These are phyloP conservation scores for Drosophila erecta DNA, from an alignment of 1,140 invertebrate species.

Conservation along the genomic window DNA sequence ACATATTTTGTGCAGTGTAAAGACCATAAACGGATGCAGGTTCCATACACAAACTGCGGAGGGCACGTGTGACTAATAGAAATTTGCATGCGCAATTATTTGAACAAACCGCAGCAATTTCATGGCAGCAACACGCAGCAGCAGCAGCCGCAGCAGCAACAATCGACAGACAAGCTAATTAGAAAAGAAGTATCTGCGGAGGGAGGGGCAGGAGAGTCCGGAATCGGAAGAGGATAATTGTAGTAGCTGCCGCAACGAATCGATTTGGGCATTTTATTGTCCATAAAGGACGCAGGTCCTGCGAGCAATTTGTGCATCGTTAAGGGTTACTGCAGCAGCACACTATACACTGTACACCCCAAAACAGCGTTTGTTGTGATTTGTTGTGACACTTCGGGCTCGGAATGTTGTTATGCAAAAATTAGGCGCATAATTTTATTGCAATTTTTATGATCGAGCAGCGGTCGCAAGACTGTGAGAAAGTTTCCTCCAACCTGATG, in stretches of 20 bases:
- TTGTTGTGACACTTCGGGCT: slow-evolving; percentile 73
- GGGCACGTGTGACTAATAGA: slow-evolving; percentile 68
- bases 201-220: slow-evolving; percentile 1
- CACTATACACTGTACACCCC: slow-evolving; percentile 5
- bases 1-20: slow-evolving; percentile 9
- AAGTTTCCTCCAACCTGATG: slow-evolving; percentile 55
- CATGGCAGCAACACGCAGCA: slow-evolving; percentile 67
- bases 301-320: slow-evolving; percentile 72
- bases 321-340: slow-evolving; percentile 63
- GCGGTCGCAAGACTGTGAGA: slow-evolving; percentile 38
- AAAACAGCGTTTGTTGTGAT: slow-evolving; percentile 57
- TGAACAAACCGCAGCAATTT: slow-evolving; percentile 82
- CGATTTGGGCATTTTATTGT: slow-evolving; percentile 76
- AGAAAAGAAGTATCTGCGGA: slow-evolving; percentile 56
- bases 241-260: slow-evolving; percentile 56
- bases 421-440: slow-evolving; percentile 84
- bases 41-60: slow-evolving; percentile 24
- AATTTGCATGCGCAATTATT: slow-evolving; percentile 83
- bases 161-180: slow-evolving; percentile 71
- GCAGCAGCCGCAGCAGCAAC: slow-evolving; percentile 22
- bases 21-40: slow-evolving; percentile 8
- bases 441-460: slow-evolving; percentile 79
- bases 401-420: slow-evolving; percentile 84
- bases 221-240: slow-evolving; percentile 10
- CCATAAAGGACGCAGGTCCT: slow-evolving; percentile 45